These are phyloP conservation scores for Periophthalmodon schlosseri DNA, from an alignment of 2,113 vertebrate species.

Conservation along the genomic window DNA sequence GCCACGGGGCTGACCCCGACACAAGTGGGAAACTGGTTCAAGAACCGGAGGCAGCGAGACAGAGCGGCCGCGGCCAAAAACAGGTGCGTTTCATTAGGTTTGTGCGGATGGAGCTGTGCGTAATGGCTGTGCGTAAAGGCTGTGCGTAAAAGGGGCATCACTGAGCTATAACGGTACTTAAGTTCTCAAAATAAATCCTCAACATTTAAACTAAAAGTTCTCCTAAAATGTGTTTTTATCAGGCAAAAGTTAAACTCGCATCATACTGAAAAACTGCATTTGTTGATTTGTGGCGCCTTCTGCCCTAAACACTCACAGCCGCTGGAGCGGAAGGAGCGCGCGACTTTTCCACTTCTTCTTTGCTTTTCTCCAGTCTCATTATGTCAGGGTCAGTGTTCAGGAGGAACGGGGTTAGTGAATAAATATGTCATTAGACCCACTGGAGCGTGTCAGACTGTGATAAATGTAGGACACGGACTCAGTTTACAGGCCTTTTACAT, in stretches of 20 bases:
- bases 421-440: not conserved
- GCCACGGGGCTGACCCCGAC: slow-evolving; percentile 97
- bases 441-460: not conserved
- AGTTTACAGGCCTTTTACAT: no score
- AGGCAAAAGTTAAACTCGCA: not conserved
- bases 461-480: no score
- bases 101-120: no score
- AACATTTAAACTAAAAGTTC: no score
- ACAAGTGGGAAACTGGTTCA: slow-evolving; percentile 99
- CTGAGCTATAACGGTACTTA: not conserved
- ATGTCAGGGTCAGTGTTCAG: slow-evolving; percentile 39
- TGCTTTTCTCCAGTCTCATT: slow-evolving; percentile 24
- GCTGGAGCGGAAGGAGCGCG: slow-evolving; percentile 59
- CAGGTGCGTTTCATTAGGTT: slow-evolving; percentile 83
- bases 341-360: slow-evolving; percentile 23
- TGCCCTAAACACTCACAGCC: slow-evolving; percentile 1
- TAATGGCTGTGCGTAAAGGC: not conserved
- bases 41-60: slow-evolving; percentile 96
- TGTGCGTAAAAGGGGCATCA: not conserved
- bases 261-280: not conserved
- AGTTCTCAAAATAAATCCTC: not conserved
- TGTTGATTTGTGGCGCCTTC: not conserved
- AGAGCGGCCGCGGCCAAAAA: slow-evolving; percentile 97
- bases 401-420: not conserved
- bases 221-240: not conserved